Conservation (phyloP, 2,113 vertebrate genomes). For the Colossoma macropomum region DNA sequence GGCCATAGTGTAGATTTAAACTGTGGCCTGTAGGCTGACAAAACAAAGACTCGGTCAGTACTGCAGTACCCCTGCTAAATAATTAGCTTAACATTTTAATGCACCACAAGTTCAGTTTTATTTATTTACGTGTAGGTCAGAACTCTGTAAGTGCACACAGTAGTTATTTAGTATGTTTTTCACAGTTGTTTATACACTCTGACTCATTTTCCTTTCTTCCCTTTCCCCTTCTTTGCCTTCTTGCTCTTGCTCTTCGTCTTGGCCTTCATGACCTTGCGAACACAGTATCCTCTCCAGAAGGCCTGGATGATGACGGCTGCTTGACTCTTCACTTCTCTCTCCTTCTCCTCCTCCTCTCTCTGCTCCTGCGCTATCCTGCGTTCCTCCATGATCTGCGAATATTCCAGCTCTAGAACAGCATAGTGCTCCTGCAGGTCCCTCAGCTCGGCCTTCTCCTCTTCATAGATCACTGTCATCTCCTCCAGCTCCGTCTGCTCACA, state of each 20-base stretch:
- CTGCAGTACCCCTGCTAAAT: no score
- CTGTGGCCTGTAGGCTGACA: no score
- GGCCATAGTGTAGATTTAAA: no score
- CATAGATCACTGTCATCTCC: conserved; percentile 60
- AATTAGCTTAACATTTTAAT: no score
- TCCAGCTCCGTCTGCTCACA: conserved; percentile 76
- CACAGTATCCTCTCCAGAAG: conserved; percentile 85
- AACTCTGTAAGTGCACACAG: no score
- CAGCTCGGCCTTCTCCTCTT: conserved; percentile 76
- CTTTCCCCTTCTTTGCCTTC: conserved; percentile 68
- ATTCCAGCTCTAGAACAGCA: conserved; percentile 73
- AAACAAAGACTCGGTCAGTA: no score
- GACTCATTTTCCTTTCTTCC: conserved; percentile 63
- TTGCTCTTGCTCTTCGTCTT: conserved; percentile 65
- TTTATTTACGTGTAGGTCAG: no score
- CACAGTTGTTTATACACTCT: no score
- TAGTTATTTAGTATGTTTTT: no score
- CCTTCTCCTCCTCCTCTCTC: conserved; percentile 68
- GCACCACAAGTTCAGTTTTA: no score
- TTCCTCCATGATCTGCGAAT: conserved; percentile 78
- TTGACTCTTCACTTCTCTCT: conserved; percentile 70
- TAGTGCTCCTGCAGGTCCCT: conserved; percentile 70
- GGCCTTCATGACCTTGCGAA: conserved; percentile 77
- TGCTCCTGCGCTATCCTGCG: conserved; percentile 66
- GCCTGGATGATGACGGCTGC: conserved; percentile 84